These are phyloP conservation scores for Bombycilla garrulus DNA, from an alignment of 2,113 vertebrate genomes.

Conservation along the genomic window DNA sequence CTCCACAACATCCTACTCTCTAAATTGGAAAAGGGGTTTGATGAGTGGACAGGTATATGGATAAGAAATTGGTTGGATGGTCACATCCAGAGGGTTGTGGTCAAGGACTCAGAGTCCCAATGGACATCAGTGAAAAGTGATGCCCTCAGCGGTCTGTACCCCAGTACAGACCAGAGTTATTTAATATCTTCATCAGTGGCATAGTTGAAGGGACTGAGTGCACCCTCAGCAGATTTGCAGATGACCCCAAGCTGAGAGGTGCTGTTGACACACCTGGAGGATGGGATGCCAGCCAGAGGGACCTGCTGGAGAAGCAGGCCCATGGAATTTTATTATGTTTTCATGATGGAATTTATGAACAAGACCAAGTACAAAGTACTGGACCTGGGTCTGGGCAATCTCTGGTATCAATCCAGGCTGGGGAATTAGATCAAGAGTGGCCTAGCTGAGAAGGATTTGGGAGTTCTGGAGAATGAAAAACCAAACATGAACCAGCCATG, in stretches of 20 bases:
- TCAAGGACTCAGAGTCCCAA: background rate
- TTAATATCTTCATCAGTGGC: background rate
- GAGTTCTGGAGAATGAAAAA: background rate
- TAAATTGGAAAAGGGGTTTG: background rate
- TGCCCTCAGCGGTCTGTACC: background rate
- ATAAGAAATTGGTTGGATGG: background rate
- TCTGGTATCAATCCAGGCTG: background rate
- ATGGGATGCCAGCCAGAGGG: background rate
- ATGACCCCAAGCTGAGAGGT: background rate
- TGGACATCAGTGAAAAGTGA: too few species aligned
- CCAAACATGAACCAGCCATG: too few species aligned
- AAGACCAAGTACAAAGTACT: background rate
- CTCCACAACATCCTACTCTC: background rate
- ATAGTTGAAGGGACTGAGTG: rapidly evolving
- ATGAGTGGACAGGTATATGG: background rate
- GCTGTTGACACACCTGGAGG: background rate
- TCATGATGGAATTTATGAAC: background rate
- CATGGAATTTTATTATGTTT: background rate
- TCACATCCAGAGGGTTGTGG: background rate
- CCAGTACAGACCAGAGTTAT: background rate
- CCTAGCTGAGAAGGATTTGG: background rate
- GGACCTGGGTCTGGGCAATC: too few species aligned
- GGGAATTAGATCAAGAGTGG: background rate
- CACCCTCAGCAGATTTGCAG: background rate
- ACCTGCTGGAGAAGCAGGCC: background rate